phyloP scores from a whole-genome alignment of 92 coral and sea anemone species.

The Virgularia gustaviana region DNA sequence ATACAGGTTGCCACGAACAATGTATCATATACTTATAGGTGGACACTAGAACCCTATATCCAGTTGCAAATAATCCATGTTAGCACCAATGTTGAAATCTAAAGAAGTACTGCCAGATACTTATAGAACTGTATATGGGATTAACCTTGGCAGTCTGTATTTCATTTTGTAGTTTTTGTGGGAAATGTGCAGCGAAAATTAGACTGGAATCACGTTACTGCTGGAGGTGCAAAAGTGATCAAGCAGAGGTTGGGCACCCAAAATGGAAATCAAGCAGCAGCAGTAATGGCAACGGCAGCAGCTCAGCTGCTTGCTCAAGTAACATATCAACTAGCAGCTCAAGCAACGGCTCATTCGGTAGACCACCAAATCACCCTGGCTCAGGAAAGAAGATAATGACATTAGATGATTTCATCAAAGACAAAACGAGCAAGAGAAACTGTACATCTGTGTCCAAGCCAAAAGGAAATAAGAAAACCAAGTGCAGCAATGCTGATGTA shows the following conservation, averaged over 20 bases:
- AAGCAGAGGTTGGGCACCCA: conserved; percentile 18
- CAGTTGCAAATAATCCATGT: too few relatives aligned
- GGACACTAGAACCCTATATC: too few relatives aligned
- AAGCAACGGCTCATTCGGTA: conserved; percentile 19
- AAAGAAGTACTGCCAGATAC: too few relatives aligned
- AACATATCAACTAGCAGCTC: background rate
- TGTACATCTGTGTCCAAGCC: conserved; percentile 1
- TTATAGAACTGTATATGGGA: too few relatives aligned
- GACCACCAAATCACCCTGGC: background rate
- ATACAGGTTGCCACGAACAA: too few relatives aligned
- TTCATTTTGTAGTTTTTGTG: conserved; percentile 16
- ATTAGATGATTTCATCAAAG: conserved; percentile 26
- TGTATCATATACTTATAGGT: too few relatives aligned
- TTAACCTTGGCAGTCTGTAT: background rate
- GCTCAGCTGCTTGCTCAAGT: background rate
- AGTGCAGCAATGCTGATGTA: conserved; percentile 4
- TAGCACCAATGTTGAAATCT: too few relatives aligned
- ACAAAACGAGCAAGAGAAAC: conserved; percentile 35
- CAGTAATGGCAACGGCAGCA: background rate
- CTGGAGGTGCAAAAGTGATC: conserved; percentile 20
- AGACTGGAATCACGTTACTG: conserved; percentile 6
- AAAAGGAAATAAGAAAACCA: conserved; percentile 20
- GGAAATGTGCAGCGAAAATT: conserved; percentile 2
- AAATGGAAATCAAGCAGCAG: conserved; percentile 9
- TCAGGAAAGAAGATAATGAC: background rate